Base-by-base conservation (phyloP, 2,888 invertebrate species). In the Megaustenia siamemsis region DNA sequence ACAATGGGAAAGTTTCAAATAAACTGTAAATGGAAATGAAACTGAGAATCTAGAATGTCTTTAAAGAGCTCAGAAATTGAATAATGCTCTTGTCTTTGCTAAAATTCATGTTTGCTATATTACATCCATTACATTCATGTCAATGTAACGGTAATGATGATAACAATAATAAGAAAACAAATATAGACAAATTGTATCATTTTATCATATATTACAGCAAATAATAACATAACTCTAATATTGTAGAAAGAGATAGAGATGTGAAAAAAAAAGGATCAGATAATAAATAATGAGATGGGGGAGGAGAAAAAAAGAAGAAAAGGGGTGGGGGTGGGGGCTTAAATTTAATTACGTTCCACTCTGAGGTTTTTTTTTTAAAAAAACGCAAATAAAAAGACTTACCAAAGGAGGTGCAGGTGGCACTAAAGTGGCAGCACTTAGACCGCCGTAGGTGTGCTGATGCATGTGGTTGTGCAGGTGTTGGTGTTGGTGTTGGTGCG, bases 401-500 rank as follows among this genome's bases (percentile, higher is more conserved):
- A 83, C 83, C 77, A 83, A 32, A 12, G 83, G 83, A 1, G 75
- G 76, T 12, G 75, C 63, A 10, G 77, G 83, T 0, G 78, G 83
- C 18, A 60, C 83, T 45, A 75, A 10, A 10, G 79, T 24, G 4
- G 71, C 45, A 35, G 78, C 78, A 56, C 77, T 78, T 35, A 79
- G 45, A 21, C 71, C 83, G 0, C 83, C 71, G 28, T 84, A 84
- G 0, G 79, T 84, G 60, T 84, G 82, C 45, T 82, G 82, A n/a
- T 82, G 82, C 82, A 82, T 82, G 76, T 82, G 83, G 35, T 78
- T 78, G 49, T 84, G 83, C 43, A 84, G 32, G 38, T 84, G 83
- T 28, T 84, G 78, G 45, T 84, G 83, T 60, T 78, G 83, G 60
- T 84, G 83, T 35, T 84, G 83, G 60, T 84, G 83, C 1, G 83